Base-by-base conservation (phyloP, 2,888 invertebrate genomes). In the Oscheius sp. region DNA sequence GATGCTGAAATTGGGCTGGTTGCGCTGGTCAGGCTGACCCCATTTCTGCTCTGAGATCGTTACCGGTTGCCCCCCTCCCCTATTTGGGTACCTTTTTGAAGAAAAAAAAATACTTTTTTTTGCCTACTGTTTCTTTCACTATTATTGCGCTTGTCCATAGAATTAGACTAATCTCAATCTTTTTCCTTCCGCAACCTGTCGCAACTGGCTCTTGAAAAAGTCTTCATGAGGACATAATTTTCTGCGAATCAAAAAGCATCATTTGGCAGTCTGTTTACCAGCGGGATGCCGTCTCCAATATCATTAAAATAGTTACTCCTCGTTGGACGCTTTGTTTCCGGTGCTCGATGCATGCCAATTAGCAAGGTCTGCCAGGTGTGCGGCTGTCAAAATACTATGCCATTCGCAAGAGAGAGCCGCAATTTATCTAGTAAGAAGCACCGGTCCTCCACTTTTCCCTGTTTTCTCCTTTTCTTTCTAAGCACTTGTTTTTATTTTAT, bases 341-440 rank as follows among this genome's bases (percentile, higher is more conserved):
- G 59, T 54, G 59, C 59, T 26, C 41, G 44, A 59, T 59, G 59
- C 59, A 44, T 59, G 59, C 59, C 59, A 59, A 59, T 59, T 59
- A 59, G 44, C 44, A 26, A n/a, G n/a, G 26, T 14, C 59, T 30
- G 62, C 22, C 62, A 62, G 62, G 62, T 62, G 62, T 36, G 47
- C 62, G 62, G 47, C 62, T 62, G 62, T 62, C 62, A 62, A 62
- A 62, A 62, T 62, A 62, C 62, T 62, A 59, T 59, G 59, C 59
- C 59, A 59, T 59, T 59, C 59, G 32, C n/a, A n/a, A n/a, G n/a
- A n/a, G n/a, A n/a, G n/a, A 32, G 54, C 54, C 33, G 33, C 20
- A 54, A 54, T 20, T 54, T 54, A 54, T 36, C 54, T 33, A 54
- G 54, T 54, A 54, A 54, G 54, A 54, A 33, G 33, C 32, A 26